A percentile compares a stretch with the other conserved stretches of the same genome.
Evolutionary conservation across 2,797 vertebrate species (phyloP).

Genomic region (Neopelma chrysocephalum): DNA sequence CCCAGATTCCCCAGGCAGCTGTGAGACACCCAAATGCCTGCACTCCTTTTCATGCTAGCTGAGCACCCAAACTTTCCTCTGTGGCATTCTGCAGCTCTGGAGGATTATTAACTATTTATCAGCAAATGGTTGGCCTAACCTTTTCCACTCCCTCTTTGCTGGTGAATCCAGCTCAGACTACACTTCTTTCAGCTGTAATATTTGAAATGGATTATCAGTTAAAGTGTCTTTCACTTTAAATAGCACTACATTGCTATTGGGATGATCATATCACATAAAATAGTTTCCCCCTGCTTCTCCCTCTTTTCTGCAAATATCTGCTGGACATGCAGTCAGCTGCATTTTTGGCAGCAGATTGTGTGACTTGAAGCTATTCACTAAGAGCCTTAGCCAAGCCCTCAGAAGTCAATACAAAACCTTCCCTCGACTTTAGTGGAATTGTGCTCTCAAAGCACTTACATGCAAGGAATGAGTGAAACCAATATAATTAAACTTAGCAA

Average conservation of each 20-base stretch:
- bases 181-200: neutral
- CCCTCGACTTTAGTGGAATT: conserved; percentile 30
- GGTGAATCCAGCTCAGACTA: neutral
- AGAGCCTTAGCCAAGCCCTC: conserved; percentile 43
- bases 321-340: conserved; percentile 34
- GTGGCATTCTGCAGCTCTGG: neutral
- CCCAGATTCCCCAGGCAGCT: neutral
- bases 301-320: conserved; percentile 12
- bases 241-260: neutral
- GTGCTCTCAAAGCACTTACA: conserved; percentile 29
- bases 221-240: neutral
- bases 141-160: neutral
- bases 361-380: conserved; percentile 41
- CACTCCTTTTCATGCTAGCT: neutral
- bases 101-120: neutral
- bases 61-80: neutral
- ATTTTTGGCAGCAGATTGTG: conserved; percentile 38
- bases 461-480: conserved; percentile 4
- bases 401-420: conserved; percentile 51
- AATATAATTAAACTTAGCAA: conserved; percentile 43
- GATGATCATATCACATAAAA: neutral
- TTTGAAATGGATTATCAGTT: neutral
- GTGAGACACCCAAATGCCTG: neutral
- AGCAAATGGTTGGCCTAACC: neutral
- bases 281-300: neutral